Evolutionary conservation across 1,140 invertebrate species (phyloP), one percentile per base, ranked within the genome.

Genomic region (Catajapyx aquilonaris): DNA sequence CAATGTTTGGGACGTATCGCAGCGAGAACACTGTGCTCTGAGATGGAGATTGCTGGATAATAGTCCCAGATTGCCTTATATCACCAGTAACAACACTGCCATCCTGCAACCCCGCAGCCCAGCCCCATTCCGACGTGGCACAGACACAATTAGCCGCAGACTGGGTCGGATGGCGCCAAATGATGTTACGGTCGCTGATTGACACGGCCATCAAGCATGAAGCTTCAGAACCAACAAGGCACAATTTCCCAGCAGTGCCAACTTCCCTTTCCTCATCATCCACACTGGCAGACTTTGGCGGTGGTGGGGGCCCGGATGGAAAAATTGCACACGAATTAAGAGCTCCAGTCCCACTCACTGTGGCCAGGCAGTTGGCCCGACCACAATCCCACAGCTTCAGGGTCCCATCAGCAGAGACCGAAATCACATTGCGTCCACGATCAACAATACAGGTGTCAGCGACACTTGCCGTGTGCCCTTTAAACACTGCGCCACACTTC

Each of bases 351-450:
- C 56, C 59, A 34, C 49, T 55, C 32, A 62, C 60, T 35, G 57
- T 67, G 44, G 44, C 59, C 13, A 78, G 46, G 43, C 68, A 71
- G 17, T 50, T 51, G 21, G 66, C 59, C 52, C 67, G 52, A 23
- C 71, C 70, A 53, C 72, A 70, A 59, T 77, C 71, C 75, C 76
- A 80, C 16, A 77, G 52, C 46, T 66, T 67, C 11, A 66, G 70
- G 35, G 63, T 62, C 20, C 76, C 75, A 64, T 80, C 76, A 47
- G 69, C 72, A 47, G 72, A 71, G 23, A 72, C 72, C 28, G 76
- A 74, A 17, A 81, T 54, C 18, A 81, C 54, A 58, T 80, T 79
- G 41, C 68, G 62, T 41, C 77, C 78, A 44, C 62, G 61, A n/a
- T 76, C 76, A 38, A 81, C 58, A 47, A 80, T 68, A 20, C 54